phyloP scores from a whole-genome alignment of 2,113 vertebrate genomes.

The Pungitius pungitius region DNA sequence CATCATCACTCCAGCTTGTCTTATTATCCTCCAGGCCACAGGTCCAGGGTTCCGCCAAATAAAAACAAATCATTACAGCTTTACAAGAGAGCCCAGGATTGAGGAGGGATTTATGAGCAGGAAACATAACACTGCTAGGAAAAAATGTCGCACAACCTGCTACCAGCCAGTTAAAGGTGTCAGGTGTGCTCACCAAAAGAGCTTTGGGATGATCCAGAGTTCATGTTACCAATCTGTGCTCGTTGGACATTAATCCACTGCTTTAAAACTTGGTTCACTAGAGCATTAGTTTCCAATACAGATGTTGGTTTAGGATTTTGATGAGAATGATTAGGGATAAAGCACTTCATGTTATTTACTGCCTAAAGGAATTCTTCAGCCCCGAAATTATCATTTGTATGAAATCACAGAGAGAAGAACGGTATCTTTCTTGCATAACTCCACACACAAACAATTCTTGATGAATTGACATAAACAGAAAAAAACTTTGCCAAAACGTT shows the following conservation, averaged over 20 bases:
- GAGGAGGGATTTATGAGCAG: constrained; percentile 10
- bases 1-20: constrained; percentile 10
- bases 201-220: not conserved
- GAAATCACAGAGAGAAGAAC: not conserved
- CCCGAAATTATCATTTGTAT: not conserved
- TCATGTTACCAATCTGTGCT: not conserved
- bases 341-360: not conserved
- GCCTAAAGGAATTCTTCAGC: not conserved
- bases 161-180: constrained; percentile 30
- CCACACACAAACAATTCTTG: not conserved
- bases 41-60: constrained; percentile 23
- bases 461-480: not conserved
- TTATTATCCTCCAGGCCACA: constrained; percentile 7
- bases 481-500: not conserved
- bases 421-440: not conserved
- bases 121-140: not conserved
- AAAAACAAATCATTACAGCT: constrained; percentile 42
- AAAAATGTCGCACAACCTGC: constrained; percentile 4
- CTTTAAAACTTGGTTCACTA: not conserved
- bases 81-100: constrained; percentile 44
- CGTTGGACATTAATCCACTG: not conserved
- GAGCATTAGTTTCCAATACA: not conserved
- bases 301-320: not conserved
- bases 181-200: constrained; percentile 3
- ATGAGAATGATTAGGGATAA: not conserved